Base-by-base conservation (phyloP, 2,888 invertebrate genomes). In the Dendrolimus houi region DNA sequence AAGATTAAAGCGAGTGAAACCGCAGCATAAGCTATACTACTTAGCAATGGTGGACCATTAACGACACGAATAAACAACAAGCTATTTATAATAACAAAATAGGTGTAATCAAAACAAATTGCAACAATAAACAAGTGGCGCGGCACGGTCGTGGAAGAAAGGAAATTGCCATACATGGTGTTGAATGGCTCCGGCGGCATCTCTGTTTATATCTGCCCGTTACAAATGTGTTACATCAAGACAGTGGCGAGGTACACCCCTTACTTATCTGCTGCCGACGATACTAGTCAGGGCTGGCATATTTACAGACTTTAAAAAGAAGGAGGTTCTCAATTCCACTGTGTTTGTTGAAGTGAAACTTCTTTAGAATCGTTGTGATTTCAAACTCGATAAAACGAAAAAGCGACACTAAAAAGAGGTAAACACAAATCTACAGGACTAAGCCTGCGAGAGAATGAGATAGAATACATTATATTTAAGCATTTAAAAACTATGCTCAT, bases 151-250 rank as follows among this genome's bases (percentile, higher is more conserved):
- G 62, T 52, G 55, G 55, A 56, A 57, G 61, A 65, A 66, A 67
- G 76, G 77, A 77, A 77, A 83, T 83, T 78, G 78, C 75, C 76
- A 75, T 72, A 77, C 70, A 74, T 65, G 64, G 78, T 75, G 78
- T 74, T 79, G 83, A 81, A 78, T 77, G 66, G 68, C 62, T 64
- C 63, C 67, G 62, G 61, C 67, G 70, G 70, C 83, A 84, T 85
- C 84, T 75, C 62, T 85, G 83, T 86, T 84, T 86, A 85, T 83
- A 87, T 88, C 87, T 79, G 71, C 68, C 66, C 67, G 81, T 85
- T 84, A 89, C 89, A 88, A 88, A 89, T 89, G 87, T 78, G 83
- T 78, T 80, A 85, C 87, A 84, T 89, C 87, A 87, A 77, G 81
- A 76, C 79, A 75, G 72, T 71, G 75, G 74, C 74, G 77, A 79